Evolutionary conservation across 2,888 invertebrate species (phyloP).

Genomic region (Meteorus cinctellus): DNA sequence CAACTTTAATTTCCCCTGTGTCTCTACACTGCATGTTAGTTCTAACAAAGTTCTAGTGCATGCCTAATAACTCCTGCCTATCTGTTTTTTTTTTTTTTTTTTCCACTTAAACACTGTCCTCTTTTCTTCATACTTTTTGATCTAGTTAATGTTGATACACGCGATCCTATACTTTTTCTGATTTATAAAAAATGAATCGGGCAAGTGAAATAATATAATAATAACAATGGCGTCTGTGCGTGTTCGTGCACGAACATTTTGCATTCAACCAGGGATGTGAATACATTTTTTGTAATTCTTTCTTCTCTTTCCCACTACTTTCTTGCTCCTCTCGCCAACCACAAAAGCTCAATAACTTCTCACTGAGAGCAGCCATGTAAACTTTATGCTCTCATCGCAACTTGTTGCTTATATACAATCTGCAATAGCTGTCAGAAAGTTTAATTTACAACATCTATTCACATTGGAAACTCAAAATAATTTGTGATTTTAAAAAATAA

Average conservation of each 20-base stretch:
- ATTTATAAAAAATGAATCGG: not conserved
- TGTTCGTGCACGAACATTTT: conserved; percentile 21
- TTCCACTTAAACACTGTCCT: not conserved
- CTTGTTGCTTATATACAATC: conserved; percentile 30
- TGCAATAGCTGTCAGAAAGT: not conserved
- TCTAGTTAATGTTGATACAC: conserved; percentile 28
- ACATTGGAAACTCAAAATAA: too few species aligned
- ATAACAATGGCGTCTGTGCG: not conserved
- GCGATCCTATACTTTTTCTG: conserved; percentile 33
- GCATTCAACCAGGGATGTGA: not conserved
- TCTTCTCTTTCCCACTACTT: not conserved
- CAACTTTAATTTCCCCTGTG: conserved; percentile 40
- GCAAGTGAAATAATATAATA: not conserved
- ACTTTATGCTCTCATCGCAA: conserved; percentile 1
- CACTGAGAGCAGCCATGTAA: not conserved
- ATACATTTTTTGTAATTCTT: not conserved
- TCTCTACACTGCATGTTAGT: conserved; percentile 34
- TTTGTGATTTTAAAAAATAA: too few species aligned
- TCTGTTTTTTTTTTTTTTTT: not conserved
- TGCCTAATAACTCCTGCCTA: conserved; percentile 34
- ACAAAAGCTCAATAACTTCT: conserved; percentile 1
- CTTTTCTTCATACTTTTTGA: conserved; percentile 16
- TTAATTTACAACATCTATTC: not conserved
- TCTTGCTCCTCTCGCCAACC: not conserved
- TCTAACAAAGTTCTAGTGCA: conserved; percentile 42